Evolutionary conservation across 1,140 invertebrate species (phyloP).

Genomic region (Ptiloglossa arizonensis): DNA sequence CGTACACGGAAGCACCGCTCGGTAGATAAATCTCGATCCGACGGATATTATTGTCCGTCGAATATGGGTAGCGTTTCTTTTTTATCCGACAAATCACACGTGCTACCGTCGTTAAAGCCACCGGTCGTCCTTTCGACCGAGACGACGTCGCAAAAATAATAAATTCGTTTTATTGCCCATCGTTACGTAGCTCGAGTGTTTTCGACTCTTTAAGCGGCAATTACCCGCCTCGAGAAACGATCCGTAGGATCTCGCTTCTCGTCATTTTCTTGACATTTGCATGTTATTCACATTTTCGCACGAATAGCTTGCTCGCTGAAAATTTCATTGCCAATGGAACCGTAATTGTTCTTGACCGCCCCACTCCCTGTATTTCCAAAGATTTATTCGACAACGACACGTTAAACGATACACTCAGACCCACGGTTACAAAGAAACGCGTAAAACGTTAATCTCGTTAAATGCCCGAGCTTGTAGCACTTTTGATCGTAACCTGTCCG

Average conservation of each 20-base stretch:
- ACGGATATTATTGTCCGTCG: conserved; percentile 23
- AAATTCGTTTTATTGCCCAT: conserved; percentile 37
- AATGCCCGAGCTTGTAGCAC: too few species aligned
- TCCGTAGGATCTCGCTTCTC: not conserved
- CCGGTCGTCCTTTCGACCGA: not conserved
- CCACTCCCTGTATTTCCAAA: too few species aligned
- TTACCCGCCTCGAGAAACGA: too few species aligned
- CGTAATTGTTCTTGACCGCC: too few species aligned
- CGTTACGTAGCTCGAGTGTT: not conserved
- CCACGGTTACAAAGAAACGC: not conserved
- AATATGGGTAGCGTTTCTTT: conserved; percentile 12
- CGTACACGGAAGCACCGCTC: not conserved
- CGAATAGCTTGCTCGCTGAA: too few species aligned
- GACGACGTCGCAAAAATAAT: not conserved
- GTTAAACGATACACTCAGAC: not conserved
- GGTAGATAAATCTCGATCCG: conserved; percentile 9
- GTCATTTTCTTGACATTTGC: too few species aligned
- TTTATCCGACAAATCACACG: conserved; percentile 37
- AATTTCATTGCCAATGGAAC: too few species aligned
- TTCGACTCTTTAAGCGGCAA: not conserved
- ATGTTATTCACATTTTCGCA: too few species aligned
- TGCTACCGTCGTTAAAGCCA: conserved; percentile 31
- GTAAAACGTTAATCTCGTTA: not conserved
- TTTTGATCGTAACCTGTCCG: too few species aligned
- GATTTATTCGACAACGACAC: too few species aligned